Evolutionary conservation across 2,888 invertebrate species (phyloP).

Genomic region (Tinea trinotella): DNA sequence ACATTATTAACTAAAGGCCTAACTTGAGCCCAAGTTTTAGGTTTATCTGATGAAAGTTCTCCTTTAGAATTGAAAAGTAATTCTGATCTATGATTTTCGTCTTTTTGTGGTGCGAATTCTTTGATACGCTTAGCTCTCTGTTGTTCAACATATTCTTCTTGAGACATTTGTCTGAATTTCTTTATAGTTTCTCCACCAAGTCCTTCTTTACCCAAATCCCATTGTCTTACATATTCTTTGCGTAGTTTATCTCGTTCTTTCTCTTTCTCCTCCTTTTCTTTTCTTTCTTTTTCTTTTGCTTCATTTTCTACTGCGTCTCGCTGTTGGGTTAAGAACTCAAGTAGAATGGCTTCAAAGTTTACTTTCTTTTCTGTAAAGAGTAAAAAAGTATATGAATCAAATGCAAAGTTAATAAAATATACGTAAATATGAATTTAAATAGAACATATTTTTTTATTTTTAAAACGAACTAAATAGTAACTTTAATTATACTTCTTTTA

Average conservation of each 20-base stretch:
- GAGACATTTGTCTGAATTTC: slow-evolving; percentile 74
- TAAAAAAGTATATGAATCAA: not conserved
- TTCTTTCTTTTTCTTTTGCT: slow-evolving; percentile 52
- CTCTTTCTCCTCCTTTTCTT: slow-evolving; percentile 54
- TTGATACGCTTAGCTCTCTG: slow-evolving; percentile 78
- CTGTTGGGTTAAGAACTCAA: slow-evolving; percentile 60
- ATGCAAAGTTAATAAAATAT: not conserved
- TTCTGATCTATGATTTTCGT: slow-evolving; percentile 29
- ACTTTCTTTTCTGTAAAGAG: slow-evolving; percentile 43
- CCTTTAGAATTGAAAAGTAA: slow-evolving; percentile 47
- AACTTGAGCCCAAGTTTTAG: slow-evolving; percentile 51
- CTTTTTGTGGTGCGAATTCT: slow-evolving; percentile 84
- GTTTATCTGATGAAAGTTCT: slow-evolving; percentile 25
- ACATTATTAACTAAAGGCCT: slow-evolving; percentile 32
- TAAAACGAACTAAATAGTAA: too few species aligned
- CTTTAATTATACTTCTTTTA: too few species aligned
- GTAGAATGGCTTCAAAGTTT: slow-evolving; percentile 49
- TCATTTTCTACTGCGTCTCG: slow-evolving; percentile 60
- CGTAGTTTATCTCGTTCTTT: slow-evolving; percentile 62
- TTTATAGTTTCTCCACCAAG: slow-evolving; percentile 53
- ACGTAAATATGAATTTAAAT: not conserved
- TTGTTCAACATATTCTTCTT: slow-evolving; percentile 84
- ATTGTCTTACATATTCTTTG: slow-evolving; percentile 75
- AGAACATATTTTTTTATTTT: not conserved
- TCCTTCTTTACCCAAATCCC: slow-evolving; percentile 81